Evolutionary conservation across 2,888 invertebrate genomes (phyloP).

Genomic region (Melanophora roralis): DNA sequence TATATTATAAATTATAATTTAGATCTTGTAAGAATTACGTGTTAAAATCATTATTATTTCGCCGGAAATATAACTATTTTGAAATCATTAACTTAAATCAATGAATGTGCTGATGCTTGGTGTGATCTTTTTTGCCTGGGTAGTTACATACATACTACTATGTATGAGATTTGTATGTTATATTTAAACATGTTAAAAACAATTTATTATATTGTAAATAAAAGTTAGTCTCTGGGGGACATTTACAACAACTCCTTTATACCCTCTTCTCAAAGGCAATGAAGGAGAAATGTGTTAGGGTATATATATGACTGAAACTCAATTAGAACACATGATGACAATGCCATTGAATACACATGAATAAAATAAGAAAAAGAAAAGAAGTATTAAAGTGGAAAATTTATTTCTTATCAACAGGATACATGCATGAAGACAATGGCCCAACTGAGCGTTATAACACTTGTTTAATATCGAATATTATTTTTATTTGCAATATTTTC

Average conservation of each 20-base stretch:
- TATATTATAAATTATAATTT: too few species aligned
- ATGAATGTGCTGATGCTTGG: too few species aligned
- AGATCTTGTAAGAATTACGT: too few species aligned
- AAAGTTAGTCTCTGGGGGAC: conserved; percentile 25
- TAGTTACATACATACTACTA: not conserved
- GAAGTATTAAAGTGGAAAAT: conserved; percentile 35
- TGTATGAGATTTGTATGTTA: not conserved
- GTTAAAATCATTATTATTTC: too few species aligned
- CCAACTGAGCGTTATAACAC: not conserved
- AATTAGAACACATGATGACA: conserved; percentile 53
- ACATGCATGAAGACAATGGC: conserved; percentile 3
- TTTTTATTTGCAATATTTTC: not conserved
- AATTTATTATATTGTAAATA: conserved; percentile 55
- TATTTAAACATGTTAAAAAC: conserved; percentile 27
- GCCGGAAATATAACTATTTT: too few species aligned
- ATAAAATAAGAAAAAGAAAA: not conserved
- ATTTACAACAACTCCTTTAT: not conserved
- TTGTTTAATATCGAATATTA: conserved; percentile 7
- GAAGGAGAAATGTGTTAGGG: not conserved
- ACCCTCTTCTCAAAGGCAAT: not conserved
- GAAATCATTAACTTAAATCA: too few species aligned
- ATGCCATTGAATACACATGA: not conserved
- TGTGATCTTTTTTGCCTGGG: too few species aligned
- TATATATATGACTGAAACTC: conserved; percentile 19
- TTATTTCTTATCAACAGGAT: conserved; percentile 30